Conservation (phyloP, 2,797 vertebrate species). For the Synanceia verrucosa region DNA sequence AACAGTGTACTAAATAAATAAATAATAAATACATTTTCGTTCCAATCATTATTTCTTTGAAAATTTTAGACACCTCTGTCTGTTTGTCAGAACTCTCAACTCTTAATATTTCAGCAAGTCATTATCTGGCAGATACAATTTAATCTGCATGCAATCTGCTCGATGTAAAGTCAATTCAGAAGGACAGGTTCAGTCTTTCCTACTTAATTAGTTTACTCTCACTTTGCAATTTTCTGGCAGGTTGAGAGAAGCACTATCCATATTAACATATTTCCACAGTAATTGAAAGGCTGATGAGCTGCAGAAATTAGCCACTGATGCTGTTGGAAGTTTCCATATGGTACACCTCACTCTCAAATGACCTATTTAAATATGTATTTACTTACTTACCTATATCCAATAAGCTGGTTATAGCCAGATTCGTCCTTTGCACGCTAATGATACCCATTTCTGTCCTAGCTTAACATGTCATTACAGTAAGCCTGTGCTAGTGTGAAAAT, state of each 20-base stretch:
- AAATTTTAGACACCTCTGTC: not conserved
- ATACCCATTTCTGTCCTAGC: constrained; percentile 4
- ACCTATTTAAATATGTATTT: constrained; percentile 30
- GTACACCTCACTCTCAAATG: constrained; percentile 12
- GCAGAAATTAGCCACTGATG: constrained; percentile 35
- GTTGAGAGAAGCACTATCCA: constrained; percentile 18
- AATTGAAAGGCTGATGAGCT: constrained; percentile 32
- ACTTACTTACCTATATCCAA: constrained; percentile 16
- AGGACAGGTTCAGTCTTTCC: constrained; percentile 17
- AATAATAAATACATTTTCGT: no score
- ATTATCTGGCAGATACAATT: constrained; percentile 19
- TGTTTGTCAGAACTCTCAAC: constrained; percentile 1
- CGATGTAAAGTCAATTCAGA: constrained; percentile 16
- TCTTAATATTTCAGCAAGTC: constrained; percentile 22
- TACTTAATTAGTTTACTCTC: constrained; percentile 48
- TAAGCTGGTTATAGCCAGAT: constrained; percentile 17
- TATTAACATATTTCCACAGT: constrained; percentile 32
- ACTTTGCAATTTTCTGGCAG: constrained; percentile 41
- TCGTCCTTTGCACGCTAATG: constrained; percentile 19
- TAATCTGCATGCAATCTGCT: constrained; percentile 36
- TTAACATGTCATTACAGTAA: constrained; percentile 37
- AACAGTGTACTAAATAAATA: no score
- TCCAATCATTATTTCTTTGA: not conserved
- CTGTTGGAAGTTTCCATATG: constrained; percentile 44
- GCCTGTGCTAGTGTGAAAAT: constrained; percentile 8